Evolutionary conservation across 2,888 invertebrate genomes (phyloP), one percentile per base, ranked within the genome.

Genomic region (Nymphalis polychloros): DNA sequence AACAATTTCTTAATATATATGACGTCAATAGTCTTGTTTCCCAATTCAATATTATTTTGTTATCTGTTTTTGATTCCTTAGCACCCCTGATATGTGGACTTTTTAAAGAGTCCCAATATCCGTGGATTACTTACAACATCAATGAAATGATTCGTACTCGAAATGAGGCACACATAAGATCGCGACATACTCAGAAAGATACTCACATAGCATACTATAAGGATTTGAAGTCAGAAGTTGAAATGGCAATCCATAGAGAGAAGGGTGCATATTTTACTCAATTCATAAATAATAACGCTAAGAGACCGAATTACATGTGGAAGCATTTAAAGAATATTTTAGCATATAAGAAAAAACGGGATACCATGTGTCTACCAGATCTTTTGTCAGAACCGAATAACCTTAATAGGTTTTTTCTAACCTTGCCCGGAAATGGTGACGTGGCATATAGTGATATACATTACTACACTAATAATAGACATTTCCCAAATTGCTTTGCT

Each of bases 61-160:
- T 49, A 19, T 49, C 49, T 49, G 49, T 49, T 8, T 49, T 19
- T 8, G 49, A 49, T 49, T 8, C 49, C 49, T 49, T 49, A 49
- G 49, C 49, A 19, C 49, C 49, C 49, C n/a, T 49, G 19, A 49
- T 19, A 8, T 49, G 49, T 19, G 49, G 49, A 19, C 3, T 19
- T 55, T 55, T 31, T 55, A 62, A 62, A 19, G 62, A 50, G 13
- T n/a, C 27, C 10, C n/a, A 35, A 48, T 50, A 35, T 52, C 50
- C 50, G 17, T 62, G 62, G 52, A 62, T 62, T 16, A 62, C 62
- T 19, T 62, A 62, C 19, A 50, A 23, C 23, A 23, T 62, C 27
- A 62, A 50, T 23, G 10, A 16, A 50, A 50, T 62, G 31, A 62
- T 50, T 27, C 27, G 62, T 48, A 20, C n/a, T 17, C 23, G 50